These are phyloP conservation scores for Axis porcinus DNA, from an alignment of 2,113 vertebrate species.

Conservation along the genomic window DNA sequence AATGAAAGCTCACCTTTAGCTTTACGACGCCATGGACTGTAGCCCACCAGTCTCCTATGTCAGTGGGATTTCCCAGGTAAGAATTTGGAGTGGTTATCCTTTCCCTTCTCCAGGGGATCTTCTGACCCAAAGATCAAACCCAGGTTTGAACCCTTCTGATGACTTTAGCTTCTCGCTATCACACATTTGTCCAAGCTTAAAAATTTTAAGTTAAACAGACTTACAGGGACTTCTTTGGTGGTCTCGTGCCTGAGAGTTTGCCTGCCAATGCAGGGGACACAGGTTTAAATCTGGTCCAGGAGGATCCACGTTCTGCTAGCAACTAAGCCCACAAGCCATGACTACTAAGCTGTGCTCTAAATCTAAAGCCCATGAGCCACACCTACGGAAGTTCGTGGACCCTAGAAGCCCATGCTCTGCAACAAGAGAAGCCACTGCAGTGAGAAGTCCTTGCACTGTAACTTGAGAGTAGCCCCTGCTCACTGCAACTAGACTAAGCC, in stretches of 20 bases:
- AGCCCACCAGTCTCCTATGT: background rate
- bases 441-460: background rate
- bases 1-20: background rate
- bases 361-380: background rate
- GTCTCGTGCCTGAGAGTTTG: background rate
- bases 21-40: fast-evolving
- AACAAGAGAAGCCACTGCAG: background rate
- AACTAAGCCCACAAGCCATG: background rate
- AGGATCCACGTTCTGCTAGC: background rate
- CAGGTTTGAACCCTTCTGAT: background rate
- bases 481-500: background rate
- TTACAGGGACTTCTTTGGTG: background rate
- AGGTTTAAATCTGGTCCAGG: background rate
- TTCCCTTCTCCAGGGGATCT: background rate
- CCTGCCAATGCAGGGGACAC: background rate
- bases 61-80: background rate
- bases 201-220: background rate
- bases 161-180: background rate
- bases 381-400: background rate
- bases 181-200: background rate
- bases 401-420: background rate
- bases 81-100: background rate
- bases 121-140: background rate
- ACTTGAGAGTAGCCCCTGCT: background rate
- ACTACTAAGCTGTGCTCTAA: background rate